phyloP scores from a whole-genome alignment of 2,113 vertebrate genomes.

The Sula dactylatra region DNA sequence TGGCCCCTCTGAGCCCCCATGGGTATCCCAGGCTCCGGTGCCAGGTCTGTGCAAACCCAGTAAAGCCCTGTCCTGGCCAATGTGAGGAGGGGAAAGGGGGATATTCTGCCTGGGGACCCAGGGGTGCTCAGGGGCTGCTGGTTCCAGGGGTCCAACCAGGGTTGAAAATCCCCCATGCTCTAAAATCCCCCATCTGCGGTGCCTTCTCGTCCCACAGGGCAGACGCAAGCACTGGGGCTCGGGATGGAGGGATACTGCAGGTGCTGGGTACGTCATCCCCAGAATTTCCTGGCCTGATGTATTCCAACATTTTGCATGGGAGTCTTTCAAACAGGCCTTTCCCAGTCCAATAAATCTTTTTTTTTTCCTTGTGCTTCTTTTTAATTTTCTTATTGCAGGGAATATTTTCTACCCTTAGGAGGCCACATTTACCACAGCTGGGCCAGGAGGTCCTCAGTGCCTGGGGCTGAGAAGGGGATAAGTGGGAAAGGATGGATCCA shows the following conservation, averaged over 20 bases:
- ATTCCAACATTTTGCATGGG: background rate
- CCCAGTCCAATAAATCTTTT: rapidly evolving
- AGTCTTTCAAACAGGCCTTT: background rate
- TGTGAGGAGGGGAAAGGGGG: background rate
- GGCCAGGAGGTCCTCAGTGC: rapidly evolving
- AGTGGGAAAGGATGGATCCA: background rate
- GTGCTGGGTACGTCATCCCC: background rate
- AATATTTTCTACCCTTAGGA: background rate
- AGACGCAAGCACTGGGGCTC: rapidly evolving
- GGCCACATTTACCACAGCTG: background rate
- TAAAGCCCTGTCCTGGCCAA: rapidly evolving
- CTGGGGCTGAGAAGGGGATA: background rate
- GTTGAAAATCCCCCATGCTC: background rate
- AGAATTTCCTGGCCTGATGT: rapidly evolving
- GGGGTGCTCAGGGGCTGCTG: background rate
- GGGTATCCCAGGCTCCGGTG: rapidly evolving
- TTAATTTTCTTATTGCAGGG: background rate
- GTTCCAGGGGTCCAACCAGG: background rate
- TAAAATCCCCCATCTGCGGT: rapidly evolving
- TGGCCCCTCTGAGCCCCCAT: background rate
- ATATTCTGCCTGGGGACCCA: background rate
- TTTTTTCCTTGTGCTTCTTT: background rate
- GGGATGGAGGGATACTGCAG: background rate
- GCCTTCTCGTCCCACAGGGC: rapidly evolving
- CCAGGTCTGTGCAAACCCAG: background rate